A percentile compares a stretch with the other conserved stretches of the same genome.
phyloP scores from a whole-genome alignment of 2,888 invertebrate genomes.

The Didymodactylos carnosus region DNA sequence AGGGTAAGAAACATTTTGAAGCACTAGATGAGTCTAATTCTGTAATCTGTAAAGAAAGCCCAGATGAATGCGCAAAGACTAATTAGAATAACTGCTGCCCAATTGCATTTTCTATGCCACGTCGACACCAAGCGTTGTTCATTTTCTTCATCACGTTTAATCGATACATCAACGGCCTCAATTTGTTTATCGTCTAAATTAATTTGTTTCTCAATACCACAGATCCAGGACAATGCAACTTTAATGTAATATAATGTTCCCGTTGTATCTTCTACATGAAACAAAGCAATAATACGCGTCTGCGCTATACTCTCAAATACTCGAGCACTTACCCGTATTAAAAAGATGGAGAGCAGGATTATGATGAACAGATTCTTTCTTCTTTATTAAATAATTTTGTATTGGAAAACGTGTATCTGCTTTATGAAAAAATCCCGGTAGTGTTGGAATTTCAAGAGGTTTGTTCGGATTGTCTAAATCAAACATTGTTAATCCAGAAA shows the following conservation, averaged over 20 bases:
- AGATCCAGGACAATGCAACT: constrained; percentile 7
- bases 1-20: too few species aligned
- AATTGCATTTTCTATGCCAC: background rate
- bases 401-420: background rate
- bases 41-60: background rate
- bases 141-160: too few species aligned
- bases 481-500: background rate
- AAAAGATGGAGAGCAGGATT: background rate
- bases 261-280: background rate
- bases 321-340: background rate
- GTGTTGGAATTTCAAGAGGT: background rate
- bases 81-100: background rate
- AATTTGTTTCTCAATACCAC: background rate
- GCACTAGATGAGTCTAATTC: background rate
- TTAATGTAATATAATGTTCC: background rate
- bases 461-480: background rate
- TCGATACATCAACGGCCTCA: background rate
- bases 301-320: background rate
- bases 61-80: background rate
- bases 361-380: background rate
- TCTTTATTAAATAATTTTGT: background rate
- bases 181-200: background rate
- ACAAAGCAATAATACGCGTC: background rate
- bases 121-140: background rate
- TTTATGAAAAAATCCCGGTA: background rate